A percentile compares a stretch with the other conserved stretches of the same genome.
Conservation (phyloP, 2,797 vertebrate genomes). For the Anabacerthia variegaticeps region DNA sequence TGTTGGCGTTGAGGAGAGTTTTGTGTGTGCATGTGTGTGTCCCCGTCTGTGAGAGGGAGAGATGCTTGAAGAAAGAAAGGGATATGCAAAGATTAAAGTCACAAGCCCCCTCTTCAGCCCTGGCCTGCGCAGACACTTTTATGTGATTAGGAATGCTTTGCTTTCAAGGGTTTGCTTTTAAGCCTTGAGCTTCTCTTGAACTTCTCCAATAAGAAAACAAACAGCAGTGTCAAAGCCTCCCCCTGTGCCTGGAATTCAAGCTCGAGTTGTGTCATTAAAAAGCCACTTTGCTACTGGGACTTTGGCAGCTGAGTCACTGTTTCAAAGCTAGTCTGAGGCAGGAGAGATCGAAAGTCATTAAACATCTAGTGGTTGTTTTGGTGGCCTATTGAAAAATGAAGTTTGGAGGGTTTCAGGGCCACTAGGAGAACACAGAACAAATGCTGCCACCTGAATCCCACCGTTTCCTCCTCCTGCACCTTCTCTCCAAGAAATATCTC, state of each 20-base stretch:
- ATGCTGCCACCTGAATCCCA: constrained; percentile 10
- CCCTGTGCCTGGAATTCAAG: constrained; percentile 61
- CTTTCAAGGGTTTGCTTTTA: constrained; percentile 79
- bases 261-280: constrained; percentile 67
- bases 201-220: constrained; percentile 81
- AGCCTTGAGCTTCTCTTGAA: constrained; percentile 76
- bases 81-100: constrained; percentile 73
- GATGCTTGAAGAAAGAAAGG: constrained; percentile 73
- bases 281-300: constrained; percentile 42
- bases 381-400: constrained; percentile 54
- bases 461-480: background rate
- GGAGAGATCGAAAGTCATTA: constrained; percentile 68
- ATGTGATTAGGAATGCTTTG: constrained; percentile 80
- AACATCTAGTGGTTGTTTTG: constrained; percentile 59
- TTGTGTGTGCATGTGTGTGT: constrained; percentile 39
- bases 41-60: constrained; percentile 49
- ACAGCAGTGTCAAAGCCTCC: constrained; percentile 75
- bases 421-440: background rate
- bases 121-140: constrained; percentile 75
- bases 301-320: constrained; percentile 64
- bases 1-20: constrained; percentile 60
- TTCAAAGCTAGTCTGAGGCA: constrained; percentile 70
- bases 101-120: constrained; percentile 70
- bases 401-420: constrained; percentile 37
- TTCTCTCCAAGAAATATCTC: background rate